phyloP scores from a whole-genome alignment of 2,113 vertebrate species.

The Apistogramma diplotaenia region DNA sequence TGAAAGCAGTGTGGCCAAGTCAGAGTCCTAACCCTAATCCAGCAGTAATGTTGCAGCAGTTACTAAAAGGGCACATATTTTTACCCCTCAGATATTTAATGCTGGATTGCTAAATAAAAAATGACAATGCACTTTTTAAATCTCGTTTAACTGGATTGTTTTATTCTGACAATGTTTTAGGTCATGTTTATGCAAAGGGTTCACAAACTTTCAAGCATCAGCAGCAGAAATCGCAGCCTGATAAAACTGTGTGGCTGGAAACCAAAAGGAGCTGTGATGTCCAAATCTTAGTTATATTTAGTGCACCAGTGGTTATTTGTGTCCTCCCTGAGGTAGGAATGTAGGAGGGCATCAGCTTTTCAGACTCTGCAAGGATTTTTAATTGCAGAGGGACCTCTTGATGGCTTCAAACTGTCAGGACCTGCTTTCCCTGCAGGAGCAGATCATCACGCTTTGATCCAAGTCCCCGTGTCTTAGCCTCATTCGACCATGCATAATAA shows the following conservation, averaged over 20 bases:
- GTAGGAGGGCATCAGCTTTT: not conserved
- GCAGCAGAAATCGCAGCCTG: not conserved
- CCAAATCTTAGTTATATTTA: conserved; percentile 32
- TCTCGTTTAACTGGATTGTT: not conserved
- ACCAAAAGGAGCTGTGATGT: not conserved
- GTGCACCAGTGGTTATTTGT: conserved; percentile 28
- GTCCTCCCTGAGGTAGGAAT: conserved; percentile 31
- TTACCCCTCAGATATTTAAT: not conserved
- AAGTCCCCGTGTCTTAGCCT: not conserved
- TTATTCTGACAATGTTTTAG: not conserved
- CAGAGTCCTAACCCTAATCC: not conserved
- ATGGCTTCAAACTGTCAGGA: not conserved
- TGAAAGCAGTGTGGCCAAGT: not conserved
- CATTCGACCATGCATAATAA: not conserved
- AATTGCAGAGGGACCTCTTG: conserved; percentile 14
- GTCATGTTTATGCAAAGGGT: not conserved
- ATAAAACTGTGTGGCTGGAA: conserved; percentile 5
- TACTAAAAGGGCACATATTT: not conserved
- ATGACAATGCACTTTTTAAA: not conserved
- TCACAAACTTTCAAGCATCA: not conserved
- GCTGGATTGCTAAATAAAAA: not conserved
- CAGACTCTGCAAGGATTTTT: conserved; percentile 4
- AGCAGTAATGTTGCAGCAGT: not conserved
- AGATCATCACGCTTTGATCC: not conserved
- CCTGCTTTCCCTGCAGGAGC: not conserved